These are phyloP conservation scores for Homarus gammarus DNA, from an alignment of 2,888 invertebrate species.

Conservation along the genomic window DNA sequence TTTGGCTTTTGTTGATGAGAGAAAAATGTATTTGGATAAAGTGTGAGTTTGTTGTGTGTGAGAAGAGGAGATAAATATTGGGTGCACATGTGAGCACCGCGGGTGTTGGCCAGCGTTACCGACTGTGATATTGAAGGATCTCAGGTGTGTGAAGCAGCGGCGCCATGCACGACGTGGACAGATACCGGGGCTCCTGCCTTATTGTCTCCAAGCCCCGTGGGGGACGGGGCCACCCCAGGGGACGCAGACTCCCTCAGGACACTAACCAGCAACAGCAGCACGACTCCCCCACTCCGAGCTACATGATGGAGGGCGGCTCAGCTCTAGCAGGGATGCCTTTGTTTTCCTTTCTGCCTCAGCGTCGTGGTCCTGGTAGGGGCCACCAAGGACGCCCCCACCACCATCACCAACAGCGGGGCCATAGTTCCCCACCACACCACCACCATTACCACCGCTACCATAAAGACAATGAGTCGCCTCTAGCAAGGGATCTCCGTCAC, in stretches of 20 bases:
- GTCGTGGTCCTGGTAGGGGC: slow-evolving; percentile 37
- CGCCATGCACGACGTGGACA: slow-evolving; percentile 69
- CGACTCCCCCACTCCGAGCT: background rate
- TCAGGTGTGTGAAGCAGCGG: background rate
- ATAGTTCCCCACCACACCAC: slow-evolving; percentile 11
- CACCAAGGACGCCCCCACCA: slow-evolving; percentile 27
- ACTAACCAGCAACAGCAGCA: slow-evolving; percentile 29
- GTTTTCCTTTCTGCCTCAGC: slow-evolving; percentile 60
- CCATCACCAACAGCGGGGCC: slow-evolving; percentile 46
- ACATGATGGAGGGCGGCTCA: slow-evolving; percentile 52
- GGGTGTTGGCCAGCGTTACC: slow-evolving; percentile 3
- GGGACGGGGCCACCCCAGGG: slow-evolving; percentile 37
- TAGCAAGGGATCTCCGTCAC: background rate
- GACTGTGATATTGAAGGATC: slow-evolving; percentile 57
- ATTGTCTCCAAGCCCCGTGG: slow-evolving; percentile 62
- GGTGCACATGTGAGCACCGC: slow-evolving; percentile 2
- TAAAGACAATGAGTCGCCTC: background rate
- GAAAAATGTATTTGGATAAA: background rate
- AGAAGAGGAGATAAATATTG: background rate
- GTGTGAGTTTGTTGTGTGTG: background rate
- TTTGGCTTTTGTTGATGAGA: background rate
- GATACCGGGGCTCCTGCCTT: slow-evolving; percentile 69
- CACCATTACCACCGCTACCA: background rate
- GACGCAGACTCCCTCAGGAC: slow-evolving; percentile 39
- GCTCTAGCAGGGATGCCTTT: slow-evolving; percentile 59